Base-by-base conservation (phyloP, 1,140 invertebrate species). In the Drosophila micromelanica region DNA sequence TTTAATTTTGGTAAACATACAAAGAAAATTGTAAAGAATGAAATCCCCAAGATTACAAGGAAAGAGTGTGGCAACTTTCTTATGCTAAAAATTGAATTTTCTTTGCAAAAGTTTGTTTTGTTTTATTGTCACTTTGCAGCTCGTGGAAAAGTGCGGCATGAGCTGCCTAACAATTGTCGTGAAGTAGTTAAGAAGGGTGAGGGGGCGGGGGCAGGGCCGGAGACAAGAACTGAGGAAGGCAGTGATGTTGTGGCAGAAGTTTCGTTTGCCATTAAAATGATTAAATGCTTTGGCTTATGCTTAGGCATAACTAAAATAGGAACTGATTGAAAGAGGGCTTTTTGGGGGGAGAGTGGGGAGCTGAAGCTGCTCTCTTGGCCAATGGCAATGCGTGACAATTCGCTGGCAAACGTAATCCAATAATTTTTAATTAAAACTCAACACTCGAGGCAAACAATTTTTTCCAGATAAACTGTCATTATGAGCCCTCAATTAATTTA, bases 401-500 rank as follows among this genome's bases (percentile, higher is more conserved):
- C 51, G 65, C 65, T 56, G 52, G 23, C 57, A 65, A 84, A 80
- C 71, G 84, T 90, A 90, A 89, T 90, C 80, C 84, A 89, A 89
- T 89, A 89, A 84, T 89, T 89, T 89, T 89, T 89, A 89, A 89
- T 89, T 89, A 89, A 89, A 89, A 90, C 84, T 89, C 84, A 89
- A 89, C 84, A 89, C 85, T 89, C 76, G 85, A 73, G 80, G 84
- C 85, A 84, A 89, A 89, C 85, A 89, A 89, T 90, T 90, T 90
- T 90, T 90, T 86, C 85, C 80, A 90, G 78, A 85, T 86, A 90
- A 86, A 90, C 86, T 90, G 85, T 90, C 86, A 90, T 90, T 90
- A 90, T 90, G 85, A 76, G 86, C 77, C 80, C 77, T 87, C 78
- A 90, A 90, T 90, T 90, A 90, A 90, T 87, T 90, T 90, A 84